A percentile compares a stretch with the other conserved stretches of the same genome.
These are phyloP conservation scores for Mandrillus leucophaeus DNA, from an alignment of 2,113 vertebrate species.

Conservation along the genomic window DNA sequence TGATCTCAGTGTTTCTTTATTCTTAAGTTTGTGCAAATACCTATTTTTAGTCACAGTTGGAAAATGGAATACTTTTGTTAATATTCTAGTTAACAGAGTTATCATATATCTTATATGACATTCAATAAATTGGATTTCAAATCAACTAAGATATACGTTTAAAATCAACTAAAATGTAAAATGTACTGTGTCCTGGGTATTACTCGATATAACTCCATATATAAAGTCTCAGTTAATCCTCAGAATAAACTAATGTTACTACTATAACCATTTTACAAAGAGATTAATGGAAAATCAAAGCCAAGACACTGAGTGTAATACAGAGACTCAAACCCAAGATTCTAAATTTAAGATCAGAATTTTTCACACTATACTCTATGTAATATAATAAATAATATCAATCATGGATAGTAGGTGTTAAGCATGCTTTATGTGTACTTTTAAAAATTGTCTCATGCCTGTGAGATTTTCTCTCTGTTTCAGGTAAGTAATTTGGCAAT, in stretches of 20 bases:
- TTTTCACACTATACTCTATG: not conserved
- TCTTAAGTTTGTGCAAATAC: not conserved
- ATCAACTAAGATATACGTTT: not conserved
- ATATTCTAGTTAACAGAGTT: not conserved
- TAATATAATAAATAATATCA: not conserved
- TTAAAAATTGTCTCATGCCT: not conserved
- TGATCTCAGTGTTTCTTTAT: not conserved
- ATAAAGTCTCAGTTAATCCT: not conserved
- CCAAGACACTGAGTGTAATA: not conserved
- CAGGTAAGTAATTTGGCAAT: not conserved
- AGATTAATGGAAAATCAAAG: not conserved
- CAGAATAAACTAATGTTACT: not conserved
- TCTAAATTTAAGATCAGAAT: not conserved
- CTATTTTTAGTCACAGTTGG: not conserved
- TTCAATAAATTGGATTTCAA: not conserved
- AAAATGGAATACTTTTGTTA: not conserved
- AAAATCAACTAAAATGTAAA: not conserved
- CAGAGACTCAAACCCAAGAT: not conserved
- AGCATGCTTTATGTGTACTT: not conserved
- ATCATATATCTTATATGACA: not conserved
- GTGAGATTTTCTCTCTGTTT: not conserved
- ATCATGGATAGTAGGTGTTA: not conserved
- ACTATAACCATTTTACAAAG: slow-evolving; percentile 2
- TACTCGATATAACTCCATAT: not conserved
- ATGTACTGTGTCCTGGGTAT: not conserved